Percentiles rank a stretch among this genome's conserved stretches.
phyloP scores from a whole-genome alignment of 2,888 invertebrate species.

The Drosophila hamatofila region DNA sequence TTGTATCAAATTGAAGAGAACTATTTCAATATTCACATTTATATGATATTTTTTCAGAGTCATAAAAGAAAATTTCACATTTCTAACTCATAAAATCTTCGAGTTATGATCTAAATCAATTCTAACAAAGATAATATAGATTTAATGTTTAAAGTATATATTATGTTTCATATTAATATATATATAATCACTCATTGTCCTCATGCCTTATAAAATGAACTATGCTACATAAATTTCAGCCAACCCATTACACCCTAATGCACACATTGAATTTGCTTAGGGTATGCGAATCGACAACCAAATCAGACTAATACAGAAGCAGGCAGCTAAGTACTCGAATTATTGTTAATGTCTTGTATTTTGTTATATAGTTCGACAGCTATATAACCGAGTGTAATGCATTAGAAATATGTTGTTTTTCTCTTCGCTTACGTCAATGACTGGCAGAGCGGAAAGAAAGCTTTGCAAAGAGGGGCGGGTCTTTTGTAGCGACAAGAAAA shows the following conservation, averaged over 20 bases:
- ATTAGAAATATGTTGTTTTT: conserved; percentile 38
- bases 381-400: conserved; percentile 9
- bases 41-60: too few relatives aligned
- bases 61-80: too few relatives aligned
- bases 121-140: too few relatives aligned
- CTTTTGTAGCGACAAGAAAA: conserved; percentile 9
- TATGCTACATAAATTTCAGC: background rate
- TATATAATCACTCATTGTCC: background rate
- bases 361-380: conserved; percentile 2
- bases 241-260: background rate
- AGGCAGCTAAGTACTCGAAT: conserved; percentile 24
- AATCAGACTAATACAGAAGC: conserved; percentile 6
- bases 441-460: background rate
- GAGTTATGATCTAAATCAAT: too few relatives aligned
- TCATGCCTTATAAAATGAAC: background rate
- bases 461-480: conserved; percentile 20
- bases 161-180: too few relatives aligned
- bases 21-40: too few relatives aligned
- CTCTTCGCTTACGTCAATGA: conserved; percentile 69
- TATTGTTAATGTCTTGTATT: conserved; percentile 31
- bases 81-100: too few relatives aligned
- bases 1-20: too few relatives aligned
- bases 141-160: too few relatives aligned
- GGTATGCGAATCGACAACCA: conserved; percentile 9
- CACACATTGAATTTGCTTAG: background rate